Conservation (phyloP, 2,113 vertebrate genomes). For the Parus major region DNA sequence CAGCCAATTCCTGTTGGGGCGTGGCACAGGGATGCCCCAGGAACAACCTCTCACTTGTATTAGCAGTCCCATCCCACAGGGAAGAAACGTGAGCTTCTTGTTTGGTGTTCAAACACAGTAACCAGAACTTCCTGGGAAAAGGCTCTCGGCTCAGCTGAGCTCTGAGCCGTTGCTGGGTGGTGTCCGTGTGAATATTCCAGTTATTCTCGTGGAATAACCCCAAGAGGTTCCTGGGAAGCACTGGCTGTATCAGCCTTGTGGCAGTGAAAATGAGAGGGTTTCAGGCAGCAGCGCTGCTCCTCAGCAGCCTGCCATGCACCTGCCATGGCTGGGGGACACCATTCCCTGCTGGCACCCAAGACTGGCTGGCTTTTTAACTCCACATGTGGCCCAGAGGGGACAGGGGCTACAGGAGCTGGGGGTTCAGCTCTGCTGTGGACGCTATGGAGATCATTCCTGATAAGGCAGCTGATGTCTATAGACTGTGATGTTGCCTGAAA, state of each 20-base stretch:
- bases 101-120: background rate
- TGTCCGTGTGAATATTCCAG: background rate
- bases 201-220: background rate
- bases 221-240: background rate
- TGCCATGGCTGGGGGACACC: background rate
- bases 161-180: background rate
- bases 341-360: background rate
- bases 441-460: background rate
- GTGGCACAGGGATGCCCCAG: background rate
- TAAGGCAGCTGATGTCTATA: background rate
- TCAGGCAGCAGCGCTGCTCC: background rate
- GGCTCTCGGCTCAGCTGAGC: rapidly evolving
- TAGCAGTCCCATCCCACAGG: rapidly evolving
- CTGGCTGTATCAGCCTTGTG: background rate
- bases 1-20: background rate
- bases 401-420: background rate
- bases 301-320: background rate
- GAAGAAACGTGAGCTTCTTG: background rate
- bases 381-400: background rate
- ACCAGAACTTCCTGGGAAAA: background rate
- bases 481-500: background rate
- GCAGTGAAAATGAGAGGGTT: background rate
- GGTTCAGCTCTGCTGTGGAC: background rate
- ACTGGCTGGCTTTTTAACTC: background rate
- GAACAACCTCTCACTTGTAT: background rate